Base-by-base conservation (phyloP, 2,888 invertebrate species). In the Ichneumon xanthorius region DNA sequence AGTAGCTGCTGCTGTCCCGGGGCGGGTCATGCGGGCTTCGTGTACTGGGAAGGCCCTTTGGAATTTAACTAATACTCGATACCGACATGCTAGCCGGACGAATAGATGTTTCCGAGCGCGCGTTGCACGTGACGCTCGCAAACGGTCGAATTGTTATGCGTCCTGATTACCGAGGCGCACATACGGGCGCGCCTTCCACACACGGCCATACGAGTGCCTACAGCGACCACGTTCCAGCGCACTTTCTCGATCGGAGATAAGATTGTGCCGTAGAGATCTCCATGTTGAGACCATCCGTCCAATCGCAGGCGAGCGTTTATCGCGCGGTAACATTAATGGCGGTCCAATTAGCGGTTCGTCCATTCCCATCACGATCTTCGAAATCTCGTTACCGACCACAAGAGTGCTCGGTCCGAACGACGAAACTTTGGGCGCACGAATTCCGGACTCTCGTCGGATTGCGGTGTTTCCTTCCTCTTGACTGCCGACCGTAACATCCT, bases 31-130 rank as follows among this genome's bases (percentile, higher is more conserved):
- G 73, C 67, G 65, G 58, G 71, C 68, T 61, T 53, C 45, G 71
- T 63, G 6, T 33, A 4, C 14, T 45, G 11, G 37, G 19, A 70
- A 72, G 72, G 72, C 67, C 76, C 55, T 67, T 37, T 40, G 80
- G 61, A 70, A 67, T 55, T 80, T 71, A 45, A 80, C 70, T 73
- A 16, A 50, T 75, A 50, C 71, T 78, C 77, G 22, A 81, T 84
- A 81, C 50, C 45, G 67, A 72, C 76, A 53, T 58, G 40, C 71
- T 84, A 22, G 50, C 40, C 30, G 7, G 4, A 30, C 33, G 72
- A 55, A 50, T 58, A 11, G 67, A 75, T 58, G 48, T 58, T 48
- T 26, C 55, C 68, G 50, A 58, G 53, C 19, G 22, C 26, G 63
- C 40, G 14, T 40, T n/a, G 26, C 50, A 40, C 19, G 16, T 22